A percentile compares a stretch with the other conserved stretches of the same genome.
Conservation (phyloP, 2,113 vertebrate species). For the Leptosomus discolor region DNA sequence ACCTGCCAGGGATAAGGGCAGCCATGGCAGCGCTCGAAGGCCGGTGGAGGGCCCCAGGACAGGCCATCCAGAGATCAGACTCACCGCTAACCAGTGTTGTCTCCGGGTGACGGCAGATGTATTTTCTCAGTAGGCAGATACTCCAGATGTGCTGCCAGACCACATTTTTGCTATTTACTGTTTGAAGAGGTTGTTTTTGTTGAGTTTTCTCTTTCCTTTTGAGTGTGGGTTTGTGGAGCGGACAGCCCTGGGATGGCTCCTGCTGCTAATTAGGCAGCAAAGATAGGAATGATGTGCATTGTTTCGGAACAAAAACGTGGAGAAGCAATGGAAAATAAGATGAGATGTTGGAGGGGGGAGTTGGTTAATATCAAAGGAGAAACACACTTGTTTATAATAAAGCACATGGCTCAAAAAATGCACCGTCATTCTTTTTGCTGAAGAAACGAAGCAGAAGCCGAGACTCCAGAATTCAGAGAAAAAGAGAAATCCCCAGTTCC, state of each 20-base stretch:
- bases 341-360: neutral
- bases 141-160: slow-evolving; percentile 38
- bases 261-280: slow-evolving; percentile 39
- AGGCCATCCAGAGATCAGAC: neutral
- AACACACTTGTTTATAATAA: slow-evolving; percentile 13
- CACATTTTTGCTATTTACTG: slow-evolving; percentile 41
- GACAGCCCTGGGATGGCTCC: neutral
- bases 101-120: slow-evolving; percentile 24
- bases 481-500: neutral
- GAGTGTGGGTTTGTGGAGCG: neutral
- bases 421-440: neutral
- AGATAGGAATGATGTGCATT: slow-evolving; percentile 27
- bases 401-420: neutral
- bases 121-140: slow-evolving; percentile 47
- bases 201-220: slow-evolving; percentile 22
- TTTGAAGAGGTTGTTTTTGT: slow-evolving; percentile 43
- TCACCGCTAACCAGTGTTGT: neutral
- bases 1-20: neutral
- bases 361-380: slow-evolving; percentile 2
- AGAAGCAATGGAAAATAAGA: slow-evolving; percentile 29
- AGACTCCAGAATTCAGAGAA: neutral
- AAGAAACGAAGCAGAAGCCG: slow-evolving; percentile 9
- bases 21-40: neutral
- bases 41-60: neutral
- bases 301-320: slow-evolving; percentile 26